Evolutionary conservation across 2,113 vertebrate genomes (phyloP).

Genomic region (Mus musculus): DNA sequence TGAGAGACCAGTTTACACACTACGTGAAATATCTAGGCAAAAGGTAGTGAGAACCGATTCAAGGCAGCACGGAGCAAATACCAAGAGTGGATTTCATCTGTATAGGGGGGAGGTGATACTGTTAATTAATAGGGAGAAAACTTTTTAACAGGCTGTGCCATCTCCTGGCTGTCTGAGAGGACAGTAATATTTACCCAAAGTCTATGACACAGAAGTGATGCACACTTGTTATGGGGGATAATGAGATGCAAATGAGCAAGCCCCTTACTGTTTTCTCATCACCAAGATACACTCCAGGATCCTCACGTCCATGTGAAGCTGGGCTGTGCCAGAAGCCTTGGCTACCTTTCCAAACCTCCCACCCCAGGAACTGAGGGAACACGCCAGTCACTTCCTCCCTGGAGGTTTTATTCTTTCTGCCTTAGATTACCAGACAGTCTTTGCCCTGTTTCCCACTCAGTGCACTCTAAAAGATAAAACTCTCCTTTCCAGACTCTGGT

Average conservation of each 20-base stretch:
- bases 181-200: not conserved
- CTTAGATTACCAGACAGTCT: not conserved
- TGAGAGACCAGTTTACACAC: not conserved
- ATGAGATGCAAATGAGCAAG: not conserved
- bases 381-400: not conserved
- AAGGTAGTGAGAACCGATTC: not conserved
- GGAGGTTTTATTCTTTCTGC: not conserved
- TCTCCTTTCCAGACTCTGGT: not conserved
- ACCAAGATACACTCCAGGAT: constrained; percentile 6
- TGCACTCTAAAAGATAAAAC: not conserved
- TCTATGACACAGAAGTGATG: not conserved
- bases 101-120: not conserved
- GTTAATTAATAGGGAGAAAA: not conserved
- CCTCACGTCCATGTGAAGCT: not conserved
- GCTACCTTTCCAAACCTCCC: constrained; percentile 1
- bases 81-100: not conserved
- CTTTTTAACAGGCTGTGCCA: not conserved
- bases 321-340: not conserved
- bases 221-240: not conserved
- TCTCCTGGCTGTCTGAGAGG: not conserved
- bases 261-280: not conserved
- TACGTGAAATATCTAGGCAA: constrained; percentile 30
- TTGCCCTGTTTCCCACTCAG: not conserved
- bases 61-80: not conserved
- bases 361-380: not conserved